Base-by-base conservation (phyloP, 2,888 invertebrate genomes). In the Drosophila affinis region DNA sequence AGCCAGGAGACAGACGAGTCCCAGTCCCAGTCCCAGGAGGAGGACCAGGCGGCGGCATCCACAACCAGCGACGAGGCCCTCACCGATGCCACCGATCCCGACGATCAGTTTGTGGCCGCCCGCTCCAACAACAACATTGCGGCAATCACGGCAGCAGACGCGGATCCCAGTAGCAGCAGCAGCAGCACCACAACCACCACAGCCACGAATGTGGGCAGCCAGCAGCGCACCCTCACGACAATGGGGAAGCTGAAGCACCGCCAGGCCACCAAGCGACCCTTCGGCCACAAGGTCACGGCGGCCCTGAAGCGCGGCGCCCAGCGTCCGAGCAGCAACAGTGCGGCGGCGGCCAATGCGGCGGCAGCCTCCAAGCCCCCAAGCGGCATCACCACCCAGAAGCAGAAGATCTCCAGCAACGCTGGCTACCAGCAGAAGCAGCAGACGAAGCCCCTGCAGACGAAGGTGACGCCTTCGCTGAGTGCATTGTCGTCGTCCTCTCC, bases 31-130 rank as follows among this genome's bases (percentile, higher is more conserved):
- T 45, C 64, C n/a, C 55, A 63, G 12, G 48, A n/a, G 3, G 79
- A 76, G 10, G 76, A 84, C 34, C 47, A 52, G 52, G 64, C 72
- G 9, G 72, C 75, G 44, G 72, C 75, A 3, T 64, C 86, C 0
- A 89, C 89, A 0, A 90, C 89, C 18, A 81, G 80, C 14, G 87
- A 75, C 2, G 75, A 89, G 27, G 55, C 76, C 0, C 62, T 89
- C 0, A 91, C 91, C 7, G 90, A 89, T 71, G 85, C 89, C 64
- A 91, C 91, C 59, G 89, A 91, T 75, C 67, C 84, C 4, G 87
- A 90, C 46, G 91, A 91, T 75, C 90, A 91, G 72, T 91, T 91
- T 77, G 91, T 91, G 45, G 91, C 90, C 2, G 89, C 91, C 10
- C 88, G 91, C 61, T 91, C 91, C 12, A 91, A 91, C 68, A 91